Evolutionary conservation across 1,140 invertebrate genomes (phyloP).

Genomic region (Eueides isabella): DNA sequence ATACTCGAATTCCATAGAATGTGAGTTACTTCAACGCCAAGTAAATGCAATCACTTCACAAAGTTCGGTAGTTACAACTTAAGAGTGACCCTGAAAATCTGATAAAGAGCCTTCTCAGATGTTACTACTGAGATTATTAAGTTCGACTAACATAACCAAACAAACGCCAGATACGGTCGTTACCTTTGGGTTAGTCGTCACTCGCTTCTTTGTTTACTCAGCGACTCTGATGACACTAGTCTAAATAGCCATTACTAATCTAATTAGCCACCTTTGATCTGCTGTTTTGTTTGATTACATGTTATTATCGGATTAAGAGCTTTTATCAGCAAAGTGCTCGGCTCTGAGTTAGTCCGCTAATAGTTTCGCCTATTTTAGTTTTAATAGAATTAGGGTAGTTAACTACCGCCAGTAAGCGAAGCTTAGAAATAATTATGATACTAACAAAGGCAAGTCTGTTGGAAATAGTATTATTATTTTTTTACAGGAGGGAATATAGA

Average conservation of each 20-base stretch:
- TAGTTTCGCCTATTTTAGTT: not conserved
- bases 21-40: too few relatives aligned
- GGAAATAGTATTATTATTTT: too few relatives aligned
- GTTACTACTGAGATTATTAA: conserved; percentile 64
- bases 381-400: not conserved
- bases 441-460: not conserved
- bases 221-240: too few relatives aligned
- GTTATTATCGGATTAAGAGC: not conserved
- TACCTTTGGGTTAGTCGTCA: conserved; percentile 56
- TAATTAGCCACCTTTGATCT: too few relatives aligned
- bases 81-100: conserved; percentile 61
- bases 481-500: too few relatives aligned
- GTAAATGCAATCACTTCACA: too few relatives aligned
- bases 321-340: not conserved
- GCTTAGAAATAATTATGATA: not conserved
- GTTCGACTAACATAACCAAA: conserved; percentile 67
- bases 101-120: conserved; percentile 57
- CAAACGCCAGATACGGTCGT: conserved; percentile 59
- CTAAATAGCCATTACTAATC: too few relatives aligned
- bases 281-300: not conserved
- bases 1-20: too few relatives aligned
- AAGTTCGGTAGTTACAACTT: too few relatives aligned
- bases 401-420: not conserved
- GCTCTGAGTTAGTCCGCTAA: not conserved
- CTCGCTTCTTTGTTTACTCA: conserved; percentile 62